Conservation (phyloP, 1,140 invertebrate species). For the Drosophila kepulauana region DNA sequence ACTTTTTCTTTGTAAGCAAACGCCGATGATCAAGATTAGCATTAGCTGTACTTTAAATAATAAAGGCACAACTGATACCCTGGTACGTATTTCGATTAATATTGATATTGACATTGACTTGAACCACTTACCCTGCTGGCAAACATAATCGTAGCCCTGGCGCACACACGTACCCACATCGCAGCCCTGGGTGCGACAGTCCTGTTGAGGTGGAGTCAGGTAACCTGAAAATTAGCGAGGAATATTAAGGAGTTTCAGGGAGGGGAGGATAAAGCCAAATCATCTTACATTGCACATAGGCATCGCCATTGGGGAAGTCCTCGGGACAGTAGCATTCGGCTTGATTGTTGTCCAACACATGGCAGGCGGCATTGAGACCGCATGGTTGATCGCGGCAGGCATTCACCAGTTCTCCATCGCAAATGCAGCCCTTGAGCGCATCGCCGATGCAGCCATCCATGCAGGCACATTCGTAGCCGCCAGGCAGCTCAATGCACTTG, state of each 20-base stretch:
- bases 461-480: constrained; percentile 92
- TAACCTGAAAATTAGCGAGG: constrained; percentile 53
- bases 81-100: constrained; percentile 10
- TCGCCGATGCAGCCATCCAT: constrained; percentile 92
- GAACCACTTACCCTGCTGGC: constrained; percentile 90
- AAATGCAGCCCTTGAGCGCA: constrained; percentile 91
- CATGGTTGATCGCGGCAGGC: constrained; percentile 90
- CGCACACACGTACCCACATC: constrained; percentile 92
- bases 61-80: constrained; percentile 28
- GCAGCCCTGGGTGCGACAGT: constrained; percentile 93
- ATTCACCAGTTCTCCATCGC: constrained; percentile 88
- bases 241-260: neutral
- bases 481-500: constrained; percentile 91
- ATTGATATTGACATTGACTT: constrained; percentile 26
- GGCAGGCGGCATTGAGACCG: constrained; percentile 93
- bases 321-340: constrained; percentile 94
- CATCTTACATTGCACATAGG: constrained; percentile 92
- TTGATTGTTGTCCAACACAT: constrained; percentile 88
- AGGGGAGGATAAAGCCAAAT: too few species aligned
- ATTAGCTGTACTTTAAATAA: constrained; percentile 57
- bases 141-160: constrained; percentile 92
- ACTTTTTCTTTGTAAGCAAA: constrained; percentile 46
- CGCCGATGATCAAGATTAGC: constrained; percentile 71
- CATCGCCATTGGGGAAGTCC: constrained; percentile 93
- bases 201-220: constrained; percentile 86